Evolutionary conservation across 1,140 invertebrate species (phyloP).

Genomic region (Maniola jurtina): DNA sequence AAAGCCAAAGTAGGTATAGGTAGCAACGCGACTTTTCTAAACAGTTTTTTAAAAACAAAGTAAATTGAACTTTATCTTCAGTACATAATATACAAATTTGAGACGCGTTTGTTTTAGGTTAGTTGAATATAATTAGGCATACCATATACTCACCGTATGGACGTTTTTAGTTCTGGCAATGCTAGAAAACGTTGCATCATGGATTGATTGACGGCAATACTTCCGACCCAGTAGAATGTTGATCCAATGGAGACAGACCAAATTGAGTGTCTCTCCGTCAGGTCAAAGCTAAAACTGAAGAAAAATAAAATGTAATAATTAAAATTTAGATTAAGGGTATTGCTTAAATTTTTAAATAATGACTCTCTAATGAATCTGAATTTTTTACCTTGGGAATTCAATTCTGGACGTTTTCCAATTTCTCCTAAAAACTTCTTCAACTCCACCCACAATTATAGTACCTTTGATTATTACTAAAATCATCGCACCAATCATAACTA

Average conservation of each 20-base stretch:
- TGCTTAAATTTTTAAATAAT: not conserved
- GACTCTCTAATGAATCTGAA: not conserved
- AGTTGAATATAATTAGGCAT: too few species aligned
- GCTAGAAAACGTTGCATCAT: conserved; percentile 89
- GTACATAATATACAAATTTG: too few species aligned
- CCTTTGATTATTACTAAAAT: conserved; percentile 89
- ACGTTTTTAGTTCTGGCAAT: conserved; percentile 83
- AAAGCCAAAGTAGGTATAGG: too few species aligned
- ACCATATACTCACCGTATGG: conserved; percentile 80
- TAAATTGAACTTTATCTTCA: too few species aligned
- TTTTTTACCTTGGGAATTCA: conserved; percentile 85
- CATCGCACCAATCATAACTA: conserved; percentile 92
- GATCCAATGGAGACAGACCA: conserved; percentile 77
- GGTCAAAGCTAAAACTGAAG: conserved; percentile 49
- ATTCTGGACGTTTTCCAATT: conserved; percentile 86
- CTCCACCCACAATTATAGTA: conserved; percentile 87
- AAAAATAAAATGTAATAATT: conserved; percentile 10
- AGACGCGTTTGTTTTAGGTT: too few species aligned
- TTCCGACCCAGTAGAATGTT: conserved; percentile 89
- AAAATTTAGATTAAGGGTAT: conserved; percentile 22
- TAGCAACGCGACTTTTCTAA: too few species aligned
- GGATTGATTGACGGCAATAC: conserved; percentile 90
- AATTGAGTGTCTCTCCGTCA: conserved; percentile 59
- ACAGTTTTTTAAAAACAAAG: too few species aligned
- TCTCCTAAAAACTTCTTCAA: conserved; percentile 83